Evolutionary conservation across 2,113 vertebrate species (phyloP), one percentile per base, ranked within the genome.

Genomic region (Pontoporia blainvillei): DNA sequence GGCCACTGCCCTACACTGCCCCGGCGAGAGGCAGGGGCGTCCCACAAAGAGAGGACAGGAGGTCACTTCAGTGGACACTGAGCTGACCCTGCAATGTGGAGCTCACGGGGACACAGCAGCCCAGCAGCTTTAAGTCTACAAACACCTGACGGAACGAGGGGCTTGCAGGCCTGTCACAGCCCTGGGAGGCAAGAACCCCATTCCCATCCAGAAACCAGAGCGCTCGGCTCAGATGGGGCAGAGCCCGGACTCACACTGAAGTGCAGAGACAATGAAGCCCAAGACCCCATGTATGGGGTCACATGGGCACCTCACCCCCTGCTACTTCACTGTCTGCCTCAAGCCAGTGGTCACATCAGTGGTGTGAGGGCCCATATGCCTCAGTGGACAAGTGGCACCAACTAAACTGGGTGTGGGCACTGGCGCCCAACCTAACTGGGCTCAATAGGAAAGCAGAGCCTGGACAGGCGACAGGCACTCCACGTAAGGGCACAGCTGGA

Each of bases 311-410:
- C n/a, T 44, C 6, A 34, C 18, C 54, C 54, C 49, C 23, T 23
- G 29, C 59, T 1, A 7, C 25, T 6, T 36, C 91, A 59, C 14
- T 4, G 13, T 14, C 36, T 78, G 59, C 13, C n/a, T 81, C 57
- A 23, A 84, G 86, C 57, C 76, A 2, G 7, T 1, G 5, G 83
- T 14, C 69, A 75, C 7, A 2, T 29, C 8, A 27, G 39, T 17
- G 18, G 20, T 0, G 7, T 6, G 36, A 62, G 29, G 59, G 41
- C 31, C 82, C 54, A 23, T 0, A 23, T 0, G 3, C 46, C 2
- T 0, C 23, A 31, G 39, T 29, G 21, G 41, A 41, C 31, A 39
- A 27, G 41, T 1, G 8, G 57, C 41, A 92, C 31, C 34, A 49
- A 34, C 23, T 61, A n/a, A 64, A 39, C 49, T 1, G 21, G 36